Percentiles rank a stretch among this genome's conserved stretches.
phyloP scores from a whole-genome alignment of 2,113 vertebrate genomes.

The Syrrhaptes paradoxus region DNA sequence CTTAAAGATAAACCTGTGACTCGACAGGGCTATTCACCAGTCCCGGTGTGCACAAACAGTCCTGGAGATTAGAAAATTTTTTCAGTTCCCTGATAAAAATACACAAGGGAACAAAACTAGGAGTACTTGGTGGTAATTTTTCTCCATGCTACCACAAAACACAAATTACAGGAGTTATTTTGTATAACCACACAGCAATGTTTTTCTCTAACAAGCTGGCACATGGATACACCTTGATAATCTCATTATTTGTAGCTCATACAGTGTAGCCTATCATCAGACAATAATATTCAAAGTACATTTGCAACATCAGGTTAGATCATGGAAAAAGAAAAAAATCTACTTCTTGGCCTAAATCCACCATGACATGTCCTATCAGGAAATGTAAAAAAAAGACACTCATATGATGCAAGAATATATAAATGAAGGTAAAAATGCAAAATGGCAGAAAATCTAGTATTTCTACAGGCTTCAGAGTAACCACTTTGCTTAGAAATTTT shows the following conservation, averaged over 20 bases:
- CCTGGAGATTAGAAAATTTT: neutral
- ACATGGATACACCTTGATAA: neutral
- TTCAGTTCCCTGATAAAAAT: neutral
- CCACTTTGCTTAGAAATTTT: neutral
- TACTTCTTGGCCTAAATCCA: neutral
- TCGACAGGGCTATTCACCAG: neutral
- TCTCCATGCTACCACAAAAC: neutral
- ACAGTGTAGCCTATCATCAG: neutral
- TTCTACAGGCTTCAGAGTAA: neutral
- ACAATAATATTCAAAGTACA: neutral
- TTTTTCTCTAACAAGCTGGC: neutral
- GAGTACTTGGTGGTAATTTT: neutral
- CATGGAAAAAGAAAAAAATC: rapidly evolving
- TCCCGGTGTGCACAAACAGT: neutral
- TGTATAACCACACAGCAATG: neutral
- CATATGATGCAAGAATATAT: neutral
- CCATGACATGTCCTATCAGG: neutral
- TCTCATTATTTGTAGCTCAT: neutral
- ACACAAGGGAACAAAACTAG: neutral
- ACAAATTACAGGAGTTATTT: neutral
- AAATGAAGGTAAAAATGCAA: neutral
- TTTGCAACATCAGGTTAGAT: neutral
- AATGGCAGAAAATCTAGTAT: neutral
- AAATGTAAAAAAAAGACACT: neutral
- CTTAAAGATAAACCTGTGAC: neutral